Evolutionary conservation across 35 echinoderm and acorn worm genomes (phyloP), one percentile per base, ranked within the genome.

Genomic region (Hemicentrotus pulcherrimus): DNA sequence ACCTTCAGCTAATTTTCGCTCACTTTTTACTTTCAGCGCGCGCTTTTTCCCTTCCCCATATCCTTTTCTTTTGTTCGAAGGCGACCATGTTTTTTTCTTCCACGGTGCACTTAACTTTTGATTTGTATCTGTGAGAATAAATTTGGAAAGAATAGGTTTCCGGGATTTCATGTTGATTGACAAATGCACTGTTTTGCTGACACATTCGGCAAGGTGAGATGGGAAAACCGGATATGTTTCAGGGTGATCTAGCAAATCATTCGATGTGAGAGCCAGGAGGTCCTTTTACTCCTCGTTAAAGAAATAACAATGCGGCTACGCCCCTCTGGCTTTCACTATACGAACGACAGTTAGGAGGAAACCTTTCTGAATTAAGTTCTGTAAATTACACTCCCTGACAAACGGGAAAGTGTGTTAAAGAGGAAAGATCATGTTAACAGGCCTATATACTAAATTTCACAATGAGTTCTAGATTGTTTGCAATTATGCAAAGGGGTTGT

Each of bases 101-200:
- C 19, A 6, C 65, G 22, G 65, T 8, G 19, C 65, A 22, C 19
- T 78, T 78, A 6, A n/a, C 24, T 2, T 78, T 78, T 7, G 28
- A 8, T 78, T 78, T n/a, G 24, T 78, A 78, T n/a, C 65, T n/a
- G 65, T n/a, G 65, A 28, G 65, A n/a, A 78, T 24, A 28, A 78
- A 78, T 78, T 24, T 78, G 65, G 6, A 78, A 18, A n/a, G 22
- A 78, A 78, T 78, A 5, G 22, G 24, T 28, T 78, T 78, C 65
- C 24, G 19, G 65, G 65, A 78, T 78, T 7, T 78, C 65, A 1
- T 8, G 24, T 78, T 78, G 65, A 78, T 78, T 78, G 65, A 78
- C 65, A 78, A 28, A 78, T 78, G 65, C 65, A 78, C 65, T 78
- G 65, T 78, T 78, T 78, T 78, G 19, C 65, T 78, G 65, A 78